Evolutionary conservation across 2,888 invertebrate species (phyloP).

Genomic region (Glomeris marginata): DNA sequence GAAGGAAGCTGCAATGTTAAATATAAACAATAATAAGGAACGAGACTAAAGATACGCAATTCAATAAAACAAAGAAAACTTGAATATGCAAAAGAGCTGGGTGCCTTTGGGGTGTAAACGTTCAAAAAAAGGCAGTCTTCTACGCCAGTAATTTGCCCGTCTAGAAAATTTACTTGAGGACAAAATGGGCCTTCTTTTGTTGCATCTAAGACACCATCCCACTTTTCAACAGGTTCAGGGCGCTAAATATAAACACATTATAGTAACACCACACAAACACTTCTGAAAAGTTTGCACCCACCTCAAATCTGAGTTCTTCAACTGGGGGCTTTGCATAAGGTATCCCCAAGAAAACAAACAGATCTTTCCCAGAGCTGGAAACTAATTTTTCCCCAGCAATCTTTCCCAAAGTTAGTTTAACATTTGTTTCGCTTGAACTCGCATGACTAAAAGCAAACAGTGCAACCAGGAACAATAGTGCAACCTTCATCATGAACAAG

Average conservation of each 20-base stretch:
- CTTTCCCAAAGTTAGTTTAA: background rate
- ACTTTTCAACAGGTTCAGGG: constrained; percentile 2
- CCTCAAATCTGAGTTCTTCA: constrained; percentile 1
- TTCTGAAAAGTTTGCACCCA: background rate
- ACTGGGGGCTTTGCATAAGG: constrained; percentile 3
- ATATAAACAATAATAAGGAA: too few relatives aligned
- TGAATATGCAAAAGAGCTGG: too few relatives aligned
- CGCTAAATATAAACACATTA: background rate
- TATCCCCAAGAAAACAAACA: background rate
- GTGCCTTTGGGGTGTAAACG: background rate
- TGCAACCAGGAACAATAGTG: too few relatives aligned
- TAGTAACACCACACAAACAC: too few relatives aligned
- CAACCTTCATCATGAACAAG: too few relatives aligned
- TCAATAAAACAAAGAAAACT: too few relatives aligned
- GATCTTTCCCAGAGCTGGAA: background rate
- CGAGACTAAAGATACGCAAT: too few relatives aligned
- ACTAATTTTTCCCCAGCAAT: background rate
- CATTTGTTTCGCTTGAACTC: too few relatives aligned
- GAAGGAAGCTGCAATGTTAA: too few relatives aligned
- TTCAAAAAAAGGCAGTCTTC: constrained; percentile 7
- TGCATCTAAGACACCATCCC: constrained; percentile 6
- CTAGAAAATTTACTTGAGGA: background rate
- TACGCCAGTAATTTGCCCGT: background rate
- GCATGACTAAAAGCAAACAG: too few relatives aligned
- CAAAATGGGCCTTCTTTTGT: constrained; percentile 3